A percentile compares a stretch with the other conserved stretches of the same genome.
Evolutionary conservation across 2,797 vertebrate genomes (phyloP).

Genomic region (Ptychobarbus kaznakovi): DNA sequence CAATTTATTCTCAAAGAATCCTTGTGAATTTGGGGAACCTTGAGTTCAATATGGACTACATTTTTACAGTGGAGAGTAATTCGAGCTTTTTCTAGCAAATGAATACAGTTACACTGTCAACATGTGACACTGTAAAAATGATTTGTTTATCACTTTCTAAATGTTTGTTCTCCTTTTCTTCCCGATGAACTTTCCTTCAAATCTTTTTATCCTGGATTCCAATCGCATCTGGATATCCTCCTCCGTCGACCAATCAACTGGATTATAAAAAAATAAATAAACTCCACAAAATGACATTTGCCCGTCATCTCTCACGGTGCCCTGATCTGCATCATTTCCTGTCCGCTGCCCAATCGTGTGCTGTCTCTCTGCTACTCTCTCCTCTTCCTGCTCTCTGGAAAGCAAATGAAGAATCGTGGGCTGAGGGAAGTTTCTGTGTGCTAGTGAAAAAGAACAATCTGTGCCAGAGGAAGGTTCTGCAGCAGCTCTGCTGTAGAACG

Average conservation of each 20-base stretch:
- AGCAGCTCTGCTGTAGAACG: conserved; percentile 99
- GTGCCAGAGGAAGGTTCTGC: conserved; percentile 98
- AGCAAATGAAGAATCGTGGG: conserved; percentile 99
- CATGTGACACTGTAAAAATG: conserved; percentile 75
- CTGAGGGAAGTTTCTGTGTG: conserved; percentile 99
- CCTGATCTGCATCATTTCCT: conserved; percentile 39
- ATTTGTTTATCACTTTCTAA: conserved; percentile 76
- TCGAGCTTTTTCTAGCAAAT: neutral
- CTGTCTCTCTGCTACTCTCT: conserved; percentile 51
- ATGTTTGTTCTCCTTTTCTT: conserved; percentile 84
- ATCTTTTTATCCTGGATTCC: conserved; percentile 67
- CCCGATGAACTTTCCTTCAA: conserved; percentile 84
- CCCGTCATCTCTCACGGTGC: conserved; percentile 40
- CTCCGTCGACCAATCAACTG: conserved; percentile 88
- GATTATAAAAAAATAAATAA: conserved; percentile 56
- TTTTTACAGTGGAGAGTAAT: conserved; percentile 15
- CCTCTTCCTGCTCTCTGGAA: conserved; percentile 87
- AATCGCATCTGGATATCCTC: conserved; percentile 83
- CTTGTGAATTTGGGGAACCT: neutral
- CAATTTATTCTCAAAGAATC: neutral
- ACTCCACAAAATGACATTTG: conserved; percentile 28
- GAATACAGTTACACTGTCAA: neutral
- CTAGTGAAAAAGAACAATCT: conserved; percentile 99
- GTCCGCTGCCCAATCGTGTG: conserved; percentile 25
- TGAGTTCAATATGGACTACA: neutral